Conservation (phyloP, 2,113 vertebrate genomes). For the Aphelocoma coerulescens region DNA sequence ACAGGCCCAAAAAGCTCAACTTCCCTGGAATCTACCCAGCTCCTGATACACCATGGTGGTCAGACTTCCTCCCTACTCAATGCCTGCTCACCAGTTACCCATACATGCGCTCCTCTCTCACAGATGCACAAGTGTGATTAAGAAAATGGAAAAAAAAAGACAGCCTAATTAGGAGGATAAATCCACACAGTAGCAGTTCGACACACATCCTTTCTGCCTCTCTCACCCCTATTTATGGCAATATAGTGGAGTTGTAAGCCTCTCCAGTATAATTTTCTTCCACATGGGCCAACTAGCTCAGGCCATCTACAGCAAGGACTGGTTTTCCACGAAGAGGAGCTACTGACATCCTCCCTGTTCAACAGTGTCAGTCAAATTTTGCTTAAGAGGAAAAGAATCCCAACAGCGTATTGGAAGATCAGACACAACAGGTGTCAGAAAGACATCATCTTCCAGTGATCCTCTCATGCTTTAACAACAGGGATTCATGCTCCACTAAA, state of each 20-base stretch:
- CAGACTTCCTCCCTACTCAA: background rate
- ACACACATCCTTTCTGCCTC: background rate
- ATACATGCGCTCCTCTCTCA: background rate
- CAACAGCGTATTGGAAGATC: background rate
- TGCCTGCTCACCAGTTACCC: background rate
- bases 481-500: background rate
- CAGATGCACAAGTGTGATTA: background rate
- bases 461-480: background rate
- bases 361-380: background rate
- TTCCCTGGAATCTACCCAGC: background rate
- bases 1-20: background rate
- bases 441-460: background rate
- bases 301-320: background rate
- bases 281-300: background rate
- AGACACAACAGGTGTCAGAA: background rate
- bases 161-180: background rate
- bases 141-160: background rate
- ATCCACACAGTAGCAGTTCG: background rate
- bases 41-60: accelerated
- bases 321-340: background rate
- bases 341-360: background rate
- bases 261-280: background rate
- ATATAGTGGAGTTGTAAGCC: background rate
- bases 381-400: background rate
- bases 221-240: background rate